Percentiles rank a stretch among this genome's conserved stretches.
Conservation (phyloP, 2,888 invertebrate species). For the Ophraella communa region DNA sequence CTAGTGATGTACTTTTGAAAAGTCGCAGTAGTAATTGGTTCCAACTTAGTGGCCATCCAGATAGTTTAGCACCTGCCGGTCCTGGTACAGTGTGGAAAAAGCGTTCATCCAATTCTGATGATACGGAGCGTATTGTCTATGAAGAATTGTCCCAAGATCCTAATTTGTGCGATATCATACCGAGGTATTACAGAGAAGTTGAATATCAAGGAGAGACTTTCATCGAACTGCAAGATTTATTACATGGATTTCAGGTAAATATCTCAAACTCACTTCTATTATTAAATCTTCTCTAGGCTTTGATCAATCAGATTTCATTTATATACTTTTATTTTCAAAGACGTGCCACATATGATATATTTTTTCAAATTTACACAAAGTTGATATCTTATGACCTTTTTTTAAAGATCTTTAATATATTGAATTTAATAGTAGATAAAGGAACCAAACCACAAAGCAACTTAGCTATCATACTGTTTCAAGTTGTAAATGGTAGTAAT, state of each 20-base stretch:
- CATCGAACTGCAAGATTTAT: slow-evolving; percentile 93
- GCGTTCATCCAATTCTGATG: slow-evolving; percentile 72
- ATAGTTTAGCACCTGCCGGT: slow-evolving; percentile 90
- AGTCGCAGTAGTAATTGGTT: slow-evolving; percentile 79
- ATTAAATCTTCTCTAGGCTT: no score
- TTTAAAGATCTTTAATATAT: no score
- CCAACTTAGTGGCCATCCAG: slow-evolving; percentile 91
- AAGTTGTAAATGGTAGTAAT: no score
- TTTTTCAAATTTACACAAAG: no score
- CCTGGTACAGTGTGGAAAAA: slow-evolving; percentile 95
- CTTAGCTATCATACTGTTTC: no score
- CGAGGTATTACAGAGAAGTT: slow-evolving; percentile 83
- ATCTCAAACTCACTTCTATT: background rate
- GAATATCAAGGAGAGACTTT: slow-evolving; percentile 81
- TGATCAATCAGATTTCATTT: no score
- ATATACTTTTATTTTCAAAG: no score
- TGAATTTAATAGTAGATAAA: no score
- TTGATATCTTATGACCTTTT: no score
- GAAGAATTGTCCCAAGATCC: slow-evolving; percentile 79
- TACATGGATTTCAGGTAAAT: slow-evolving; percentile 77
- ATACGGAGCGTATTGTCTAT: slow-evolving; percentile 80
- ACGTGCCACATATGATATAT: no score
- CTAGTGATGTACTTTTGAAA: slow-evolving; percentile 83
- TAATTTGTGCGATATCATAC: slow-evolving; percentile 75
- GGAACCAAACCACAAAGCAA: no score